Conservation (phyloP, 35 echinoderm and acorn worm species). For the Apostichopus californicus region DNA sequence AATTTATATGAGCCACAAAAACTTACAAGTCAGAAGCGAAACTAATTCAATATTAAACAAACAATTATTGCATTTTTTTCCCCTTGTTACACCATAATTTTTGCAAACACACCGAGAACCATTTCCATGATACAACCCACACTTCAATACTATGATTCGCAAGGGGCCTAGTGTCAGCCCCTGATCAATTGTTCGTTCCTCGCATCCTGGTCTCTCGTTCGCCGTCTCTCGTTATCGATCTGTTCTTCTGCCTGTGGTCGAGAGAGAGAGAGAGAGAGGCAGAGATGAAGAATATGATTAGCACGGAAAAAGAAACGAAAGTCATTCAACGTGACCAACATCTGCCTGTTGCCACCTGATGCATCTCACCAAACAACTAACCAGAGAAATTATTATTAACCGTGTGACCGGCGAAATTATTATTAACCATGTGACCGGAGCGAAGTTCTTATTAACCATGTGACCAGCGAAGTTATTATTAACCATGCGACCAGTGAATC, state of each 20-base stretch:
- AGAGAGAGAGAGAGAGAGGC: not conserved
- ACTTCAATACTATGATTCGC: not conserved
- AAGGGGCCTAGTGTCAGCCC: not conserved
- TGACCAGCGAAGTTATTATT: too few relatives aligned
- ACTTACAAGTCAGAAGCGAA: not conserved
- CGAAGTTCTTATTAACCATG: too few relatives aligned
- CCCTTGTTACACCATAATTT: not conserved
- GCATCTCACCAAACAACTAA: too few relatives aligned
- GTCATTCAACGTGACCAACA: too few relatives aligned
- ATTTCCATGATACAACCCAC: not conserved
- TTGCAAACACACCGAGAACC: conserved; percentile 32
- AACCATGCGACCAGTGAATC: too few relatives aligned
- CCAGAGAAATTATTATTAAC: too few relatives aligned
- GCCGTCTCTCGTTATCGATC: conserved; percentile 60
- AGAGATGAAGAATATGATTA: too few relatives aligned
- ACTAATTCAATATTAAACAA: not conserved
- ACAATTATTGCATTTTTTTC: conserved; percentile 29
- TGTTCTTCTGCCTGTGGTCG: conserved; percentile 60
- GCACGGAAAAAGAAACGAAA: too few relatives aligned
- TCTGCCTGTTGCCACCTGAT: too few relatives aligned
- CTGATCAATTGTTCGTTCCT: conserved; percentile 61
- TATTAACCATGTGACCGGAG: too few relatives aligned
- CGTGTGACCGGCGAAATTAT: too few relatives aligned
- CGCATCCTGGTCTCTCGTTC: conserved; percentile 75
- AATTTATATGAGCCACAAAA: not conserved